Percentiles rank a stretch among this genome's conserved stretches.
phyloP scores from a whole-genome alignment of 2,113 vertebrate species.

The Corythoichthys haematopterus region DNA sequence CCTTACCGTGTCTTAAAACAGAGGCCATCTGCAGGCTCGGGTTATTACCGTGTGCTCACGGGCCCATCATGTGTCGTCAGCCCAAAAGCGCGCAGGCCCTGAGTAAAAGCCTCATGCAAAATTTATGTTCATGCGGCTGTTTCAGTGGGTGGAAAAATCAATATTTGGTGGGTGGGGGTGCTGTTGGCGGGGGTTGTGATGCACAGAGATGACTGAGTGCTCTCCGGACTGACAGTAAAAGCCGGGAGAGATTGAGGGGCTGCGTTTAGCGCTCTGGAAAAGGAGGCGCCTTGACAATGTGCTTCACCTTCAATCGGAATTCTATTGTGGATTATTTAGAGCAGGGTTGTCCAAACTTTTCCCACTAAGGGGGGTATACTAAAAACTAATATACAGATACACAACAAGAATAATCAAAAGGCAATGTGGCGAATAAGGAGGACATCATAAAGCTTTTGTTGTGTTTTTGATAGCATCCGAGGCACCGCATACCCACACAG shows the following conservation, averaged over 20 bases:
- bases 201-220: slow-evolving; percentile 95
- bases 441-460: slow-evolving; percentile 72
- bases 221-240: slow-evolving; percentile 99
- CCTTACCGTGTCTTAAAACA: slow-evolving; percentile 10
- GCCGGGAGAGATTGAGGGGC: slow-evolving; percentile 88
- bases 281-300: slow-evolving; percentile 85
- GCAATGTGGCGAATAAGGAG: slow-evolving; percentile 61
- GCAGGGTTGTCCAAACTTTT: background rate
- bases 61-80: slow-evolving; percentile 94
- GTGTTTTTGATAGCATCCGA: slow-evolving; percentile 55
- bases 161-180: slow-evolving; percentile 77
- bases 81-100: slow-evolving; percentile 84
- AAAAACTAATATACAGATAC: background rate
- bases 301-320: slow-evolving; percentile 90
- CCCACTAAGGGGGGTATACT: too few species aligned
- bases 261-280: slow-evolving; percentile 84
- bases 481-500: slow-evolving; percentile 56
- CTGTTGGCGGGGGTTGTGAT: slow-evolving; percentile 71
- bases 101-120: slow-evolving; percentile 99
- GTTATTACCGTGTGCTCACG: slow-evolving; percentile 89
- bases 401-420: slow-evolving; percentile 67
- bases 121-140: slow-evolving; percentile 99
- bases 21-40: slow-evolving; percentile 79
- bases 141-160: slow-evolving; percentile 99
- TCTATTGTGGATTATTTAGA: slow-evolving; percentile 76